phyloP scores from a whole-genome alignment of 1,140 invertebrate genomes.

The Cotesia typhae region DNA sequence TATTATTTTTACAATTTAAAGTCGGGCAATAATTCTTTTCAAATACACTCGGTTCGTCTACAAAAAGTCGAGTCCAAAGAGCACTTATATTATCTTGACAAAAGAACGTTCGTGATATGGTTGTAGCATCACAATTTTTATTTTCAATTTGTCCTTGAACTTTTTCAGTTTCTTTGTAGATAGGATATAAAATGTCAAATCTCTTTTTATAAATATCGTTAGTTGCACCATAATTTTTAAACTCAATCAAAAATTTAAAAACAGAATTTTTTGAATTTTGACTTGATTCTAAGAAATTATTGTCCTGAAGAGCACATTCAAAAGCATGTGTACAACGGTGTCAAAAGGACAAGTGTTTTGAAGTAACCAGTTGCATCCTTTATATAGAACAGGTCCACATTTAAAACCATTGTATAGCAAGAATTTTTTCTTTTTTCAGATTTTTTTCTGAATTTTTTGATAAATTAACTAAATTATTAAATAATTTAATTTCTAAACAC shows the following conservation, averaged over 20 bases:
- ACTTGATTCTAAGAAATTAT: not conserved
- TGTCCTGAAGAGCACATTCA: slow-evolving; percentile 2
- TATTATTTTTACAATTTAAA: slow-evolving; percentile 2
- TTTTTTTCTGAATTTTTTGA: not conserved
- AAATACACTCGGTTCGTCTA: slow-evolving; percentile 6
- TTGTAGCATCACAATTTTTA: not conserved
- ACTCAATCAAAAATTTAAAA: slow-evolving; percentile 7
- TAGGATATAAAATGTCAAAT: slow-evolving; percentile 4
- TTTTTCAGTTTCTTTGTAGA: not conserved
- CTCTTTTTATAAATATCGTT: not conserved
- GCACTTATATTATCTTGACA: slow-evolving; percentile 6
- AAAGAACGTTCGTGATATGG: not conserved
- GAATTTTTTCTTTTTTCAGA: not conserved
- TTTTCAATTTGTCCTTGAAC: slow-evolving; percentile 1
- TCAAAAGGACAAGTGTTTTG: slow-evolving; percentile 5
- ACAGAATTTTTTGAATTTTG: not conserved
- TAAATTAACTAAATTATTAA: not conserved
- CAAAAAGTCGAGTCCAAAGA: not conserved
- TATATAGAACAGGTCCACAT: not conserved
- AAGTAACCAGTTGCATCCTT: slow-evolving; percentile 2
- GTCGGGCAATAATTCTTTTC: not conserved
- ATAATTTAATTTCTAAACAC: not conserved
- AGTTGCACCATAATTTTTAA: not conserved
- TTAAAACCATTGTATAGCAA: not conserved
- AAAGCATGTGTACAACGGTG: not conserved